Evolutionary conservation across 2,797 vertebrate genomes (phyloP).

Genomic region (Pyrocephalus nanus): DNA sequence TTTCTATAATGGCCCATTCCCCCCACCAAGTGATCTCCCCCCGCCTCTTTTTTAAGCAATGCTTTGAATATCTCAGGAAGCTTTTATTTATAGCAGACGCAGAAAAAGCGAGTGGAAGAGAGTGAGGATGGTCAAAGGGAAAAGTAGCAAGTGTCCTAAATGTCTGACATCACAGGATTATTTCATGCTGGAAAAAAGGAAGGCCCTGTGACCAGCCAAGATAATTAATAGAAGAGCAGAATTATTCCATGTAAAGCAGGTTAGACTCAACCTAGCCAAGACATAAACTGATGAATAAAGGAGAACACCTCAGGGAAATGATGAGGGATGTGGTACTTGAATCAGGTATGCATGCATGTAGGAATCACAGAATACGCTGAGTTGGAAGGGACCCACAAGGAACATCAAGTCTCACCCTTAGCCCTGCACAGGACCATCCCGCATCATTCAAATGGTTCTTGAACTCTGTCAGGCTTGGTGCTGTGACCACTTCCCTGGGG

Average conservation of each 20-base stretch:
- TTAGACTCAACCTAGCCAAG: background rate
- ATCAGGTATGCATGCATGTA: fast-evolving
- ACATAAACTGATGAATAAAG: background rate
- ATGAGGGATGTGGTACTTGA: background rate
- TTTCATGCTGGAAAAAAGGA: background rate
- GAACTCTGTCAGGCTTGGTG: background rate
- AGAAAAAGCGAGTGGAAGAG: constrained; percentile 18
- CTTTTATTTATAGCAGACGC: constrained; percentile 55
- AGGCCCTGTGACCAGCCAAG: background rate
- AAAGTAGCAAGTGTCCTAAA: constrained; percentile 21
- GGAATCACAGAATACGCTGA: background rate
- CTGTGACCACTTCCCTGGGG: background rate
- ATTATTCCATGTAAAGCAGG: background rate
- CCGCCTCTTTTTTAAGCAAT: constrained; percentile 51
- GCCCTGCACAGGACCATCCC: background rate
- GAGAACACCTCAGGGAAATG: background rate
- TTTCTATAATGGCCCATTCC: constrained; percentile 68
- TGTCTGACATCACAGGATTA: background rate
- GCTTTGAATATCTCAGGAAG: constrained; percentile 17
- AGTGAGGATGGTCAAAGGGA: constrained; percentile 23
- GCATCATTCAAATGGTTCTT: background rate
- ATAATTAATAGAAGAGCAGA: background rate
- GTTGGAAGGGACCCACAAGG: background rate
- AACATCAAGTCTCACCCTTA: background rate
- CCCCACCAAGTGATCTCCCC: constrained; percentile 15